Evolutionary conservation across 2,113 vertebrate species (phyloP), one percentile per base, ranked within the genome.

Genomic region (Ondatra zibethicus): DNA sequence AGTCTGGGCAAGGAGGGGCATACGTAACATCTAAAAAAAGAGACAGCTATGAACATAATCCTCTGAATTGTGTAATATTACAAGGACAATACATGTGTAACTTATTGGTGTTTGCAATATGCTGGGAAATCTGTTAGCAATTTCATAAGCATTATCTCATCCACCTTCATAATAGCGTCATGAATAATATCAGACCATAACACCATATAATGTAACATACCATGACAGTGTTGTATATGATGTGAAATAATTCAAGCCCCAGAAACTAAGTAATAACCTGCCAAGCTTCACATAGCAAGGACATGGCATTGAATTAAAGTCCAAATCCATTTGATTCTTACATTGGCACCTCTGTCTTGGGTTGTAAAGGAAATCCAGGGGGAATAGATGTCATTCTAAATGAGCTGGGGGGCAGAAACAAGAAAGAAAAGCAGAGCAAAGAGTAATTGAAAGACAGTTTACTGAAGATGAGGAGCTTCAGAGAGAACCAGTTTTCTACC

Each of bases 281-380:
- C 82, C 94, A 95, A 78, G 75, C 27, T 58, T 96, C 93, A 93
- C 66, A 92, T 47, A 95, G 50, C 86, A 94, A 93, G 61, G 12
- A 94, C 42, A 47, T 36, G 16, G 50, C 61, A 68, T 72, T 85
- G 50, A 25, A 45, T 75, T 65, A 25, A 84, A 76, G 73, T 39
- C 78, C 68, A 95, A 78, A 73, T 75, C 78, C 75, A 27, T 39
- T 63, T 80, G 73, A 84, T 10, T 89, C 47, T 29, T 61, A 7
- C 17, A 0, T 21, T 81, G 55, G 68, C 87, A 42, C 50, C 45
- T 66, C 92, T 93, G 65, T 86, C 88, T 96, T 66, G 39, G 21
- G 90, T 50, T 72, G 21, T 52, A 36, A 78, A n/a, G 72, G 52
- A 92, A 80, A 89, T 33, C 65, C 8, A 0, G 39, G 36, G 11